A percentile compares a stretch with the other conserved stretches of the same genome.
These are phyloP conservation scores for Colossoma macropomum DNA, from an alignment of 2,113 vertebrate genomes.

Conservation along the genomic window DNA sequence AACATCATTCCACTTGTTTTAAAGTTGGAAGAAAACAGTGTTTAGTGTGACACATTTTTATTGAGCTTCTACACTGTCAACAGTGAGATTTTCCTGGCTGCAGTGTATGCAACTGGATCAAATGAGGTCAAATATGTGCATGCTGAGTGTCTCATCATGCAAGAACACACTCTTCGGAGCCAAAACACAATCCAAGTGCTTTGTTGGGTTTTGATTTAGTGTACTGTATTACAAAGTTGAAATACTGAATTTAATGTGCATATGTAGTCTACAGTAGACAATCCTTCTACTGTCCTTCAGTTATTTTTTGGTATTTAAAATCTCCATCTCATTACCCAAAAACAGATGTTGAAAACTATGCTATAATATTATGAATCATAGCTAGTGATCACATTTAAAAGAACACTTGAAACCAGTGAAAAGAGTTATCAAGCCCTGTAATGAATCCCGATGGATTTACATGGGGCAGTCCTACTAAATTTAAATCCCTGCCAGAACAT, in stretches of 20 bases:
- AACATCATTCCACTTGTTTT: constrained; percentile 13
- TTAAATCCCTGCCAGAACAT: constrained; percentile 17
- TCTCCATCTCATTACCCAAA: not conserved
- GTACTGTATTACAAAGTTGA: not conserved
- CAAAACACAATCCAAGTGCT: not conserved
- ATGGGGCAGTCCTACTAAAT: not conserved
- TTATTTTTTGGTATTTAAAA: not conserved
- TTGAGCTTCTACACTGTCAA: not conserved
- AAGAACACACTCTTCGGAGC: not conserved
- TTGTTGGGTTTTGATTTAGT: not conserved
- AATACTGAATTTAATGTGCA: not conserved
- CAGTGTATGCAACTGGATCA: not conserved
- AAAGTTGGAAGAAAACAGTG: not conserved
- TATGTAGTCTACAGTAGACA: not conserved
- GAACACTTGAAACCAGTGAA: not conserved
- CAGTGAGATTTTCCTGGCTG: constrained; percentile 16
- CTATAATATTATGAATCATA: not conserved
- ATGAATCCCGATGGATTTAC: not conserved
- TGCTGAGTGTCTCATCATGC: not conserved
- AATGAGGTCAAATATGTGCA: not conserved
- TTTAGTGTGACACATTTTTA: constrained; percentile 19
- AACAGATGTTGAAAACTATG: not conserved
- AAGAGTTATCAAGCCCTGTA: not conserved
- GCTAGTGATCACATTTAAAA: not conserved
- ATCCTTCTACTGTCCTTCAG: not conserved